Conservation (phyloP, 2,888 invertebrate genomes). For the Carcina quercana region DNA sequence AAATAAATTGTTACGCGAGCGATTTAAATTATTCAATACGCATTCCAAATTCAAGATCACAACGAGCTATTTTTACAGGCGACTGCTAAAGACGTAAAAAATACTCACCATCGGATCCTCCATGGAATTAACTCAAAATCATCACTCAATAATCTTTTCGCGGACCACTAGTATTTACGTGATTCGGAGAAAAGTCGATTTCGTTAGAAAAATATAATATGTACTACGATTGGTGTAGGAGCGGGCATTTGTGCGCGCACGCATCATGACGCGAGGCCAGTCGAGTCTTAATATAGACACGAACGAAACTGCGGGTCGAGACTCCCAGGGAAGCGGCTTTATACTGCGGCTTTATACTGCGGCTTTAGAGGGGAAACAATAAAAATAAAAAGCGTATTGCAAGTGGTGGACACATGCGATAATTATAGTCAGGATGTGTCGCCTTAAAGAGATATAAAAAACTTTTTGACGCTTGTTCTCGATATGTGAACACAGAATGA, state of each 20-base stretch:
- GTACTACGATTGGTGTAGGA: constrained; percentile 64
- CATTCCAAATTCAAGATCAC: constrained; percentile 28
- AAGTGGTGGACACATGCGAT: constrained; percentile 33
- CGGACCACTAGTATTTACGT: constrained; percentile 27
- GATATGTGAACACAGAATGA: too few species aligned
- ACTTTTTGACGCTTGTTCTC: too few species aligned
- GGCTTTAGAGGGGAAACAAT: constrained; percentile 19
- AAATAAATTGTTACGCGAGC: constrained; percentile 20
- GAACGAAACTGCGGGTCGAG: constrained; percentile 40
- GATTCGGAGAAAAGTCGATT: constrained; percentile 41
- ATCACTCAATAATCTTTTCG: constrained; percentile 9
- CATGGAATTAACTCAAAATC: background rate
- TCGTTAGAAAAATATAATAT: constrained; percentile 65
- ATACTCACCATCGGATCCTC: background rate
- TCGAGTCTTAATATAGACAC: constrained; percentile 65
- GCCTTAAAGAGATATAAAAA: background rate
- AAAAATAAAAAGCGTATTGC: constrained; percentile 27
- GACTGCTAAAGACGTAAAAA: background rate
- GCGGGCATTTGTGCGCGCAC: constrained; percentile 48
- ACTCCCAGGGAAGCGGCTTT: constrained; percentile 52
- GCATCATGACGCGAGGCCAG: constrained; percentile 58
- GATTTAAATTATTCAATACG: constrained; percentile 13
- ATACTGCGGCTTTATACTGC: constrained; percentile 38
- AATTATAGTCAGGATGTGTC: background rate
- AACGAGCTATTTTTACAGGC: constrained; percentile 27